phyloP scores from a whole-genome alignment of 2,797 vertebrate genomes.

The Vespertilio murinus region DNA sequence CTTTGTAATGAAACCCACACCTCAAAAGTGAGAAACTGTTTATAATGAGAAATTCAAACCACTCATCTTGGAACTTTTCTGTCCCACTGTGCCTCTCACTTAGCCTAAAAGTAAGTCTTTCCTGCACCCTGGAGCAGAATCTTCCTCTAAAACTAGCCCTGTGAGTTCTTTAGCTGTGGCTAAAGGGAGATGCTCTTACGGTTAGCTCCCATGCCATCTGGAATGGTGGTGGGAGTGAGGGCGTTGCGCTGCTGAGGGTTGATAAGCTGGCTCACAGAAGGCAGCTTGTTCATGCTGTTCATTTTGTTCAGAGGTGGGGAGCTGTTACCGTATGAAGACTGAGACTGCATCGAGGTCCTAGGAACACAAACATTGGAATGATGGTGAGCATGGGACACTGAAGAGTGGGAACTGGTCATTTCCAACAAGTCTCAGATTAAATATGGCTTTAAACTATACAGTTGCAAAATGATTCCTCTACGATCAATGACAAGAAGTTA shows the following conservation, averaged over 20 bases:
- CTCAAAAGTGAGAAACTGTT: neutral
- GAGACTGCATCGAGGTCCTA: constrained; percentile 93
- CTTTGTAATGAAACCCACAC: neutral
- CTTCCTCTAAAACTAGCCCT: neutral
- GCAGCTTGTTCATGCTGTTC: constrained; percentile 96
- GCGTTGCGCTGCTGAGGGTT: constrained; percentile 98
- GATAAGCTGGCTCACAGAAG: constrained; percentile 98
- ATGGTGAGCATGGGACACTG: neutral
- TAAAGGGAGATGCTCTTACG: constrained; percentile 87
- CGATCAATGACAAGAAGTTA: neutral
- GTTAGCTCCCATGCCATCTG: constrained; percentile 93
- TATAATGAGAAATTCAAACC: neutral
- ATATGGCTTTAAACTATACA: neutral
- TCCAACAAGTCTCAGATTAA: neutral
- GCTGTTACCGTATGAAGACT: constrained; percentile 90
- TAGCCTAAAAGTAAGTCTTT: neutral
- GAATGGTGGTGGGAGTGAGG: constrained; percentile 95
- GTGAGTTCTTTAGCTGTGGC: neutral
- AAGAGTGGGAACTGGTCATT: neutral
- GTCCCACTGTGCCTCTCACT: neutral
- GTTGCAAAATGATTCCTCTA: neutral
- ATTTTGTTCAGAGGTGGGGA: constrained; percentile 95
- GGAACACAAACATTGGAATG: constrained; percentile 63
- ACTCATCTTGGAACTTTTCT: neutral
- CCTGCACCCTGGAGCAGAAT: neutral